These are phyloP conservation scores for Xylota segnis DNA, from an alignment of 2,888 invertebrate species.

Conservation along the genomic window DNA sequence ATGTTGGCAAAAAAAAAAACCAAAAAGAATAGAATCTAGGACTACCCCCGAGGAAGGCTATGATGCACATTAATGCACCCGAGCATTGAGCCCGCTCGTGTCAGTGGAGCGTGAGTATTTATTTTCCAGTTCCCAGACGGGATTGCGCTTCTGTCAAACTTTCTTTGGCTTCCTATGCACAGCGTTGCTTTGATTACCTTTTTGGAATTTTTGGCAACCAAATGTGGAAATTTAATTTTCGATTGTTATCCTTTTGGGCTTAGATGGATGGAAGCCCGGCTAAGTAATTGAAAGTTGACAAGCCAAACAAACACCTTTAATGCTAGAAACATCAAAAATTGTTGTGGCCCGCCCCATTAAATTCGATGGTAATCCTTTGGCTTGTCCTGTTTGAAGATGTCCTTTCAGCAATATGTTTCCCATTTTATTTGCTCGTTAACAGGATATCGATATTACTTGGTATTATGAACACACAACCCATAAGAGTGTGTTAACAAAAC, in stretches of 20 bases:
- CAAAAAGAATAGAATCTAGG: no score
- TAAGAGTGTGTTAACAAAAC: conserved; percentile 45
- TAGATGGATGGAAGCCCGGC: not conserved
- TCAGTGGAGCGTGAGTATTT: conserved; percentile 62
- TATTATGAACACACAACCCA: conserved; percentile 39
- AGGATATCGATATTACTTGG: conserved; percentile 58
- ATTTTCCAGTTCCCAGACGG: conserved; percentile 44
- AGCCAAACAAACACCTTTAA: not conserved
- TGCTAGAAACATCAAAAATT: not conserved
- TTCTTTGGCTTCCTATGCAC: conserved; percentile 37
- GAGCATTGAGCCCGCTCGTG: conserved; percentile 39
- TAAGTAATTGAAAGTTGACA: conserved; percentile 47
- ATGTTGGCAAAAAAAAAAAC: conserved; percentile 40
- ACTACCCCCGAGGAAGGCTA: not conserved
- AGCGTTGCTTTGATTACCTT: conserved; percentile 27
- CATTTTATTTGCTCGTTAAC: conserved; percentile 58
- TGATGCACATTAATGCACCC: conserved; percentile 72
- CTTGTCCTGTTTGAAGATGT: conserved; percentile 1
- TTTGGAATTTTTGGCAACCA: conserved; percentile 18
- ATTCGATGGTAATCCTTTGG: conserved; percentile 13
- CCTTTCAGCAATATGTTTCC: conserved; percentile 26
- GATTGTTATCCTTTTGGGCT: not conserved
- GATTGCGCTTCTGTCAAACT: conserved; percentile 26
- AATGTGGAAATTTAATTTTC: conserved; percentile 39
- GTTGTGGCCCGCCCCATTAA: not conserved